These are phyloP conservation scores for Drosophila flavopinicola DNA, from an alignment of 2,888 invertebrate species.

Conservation along the genomic window DNA sequence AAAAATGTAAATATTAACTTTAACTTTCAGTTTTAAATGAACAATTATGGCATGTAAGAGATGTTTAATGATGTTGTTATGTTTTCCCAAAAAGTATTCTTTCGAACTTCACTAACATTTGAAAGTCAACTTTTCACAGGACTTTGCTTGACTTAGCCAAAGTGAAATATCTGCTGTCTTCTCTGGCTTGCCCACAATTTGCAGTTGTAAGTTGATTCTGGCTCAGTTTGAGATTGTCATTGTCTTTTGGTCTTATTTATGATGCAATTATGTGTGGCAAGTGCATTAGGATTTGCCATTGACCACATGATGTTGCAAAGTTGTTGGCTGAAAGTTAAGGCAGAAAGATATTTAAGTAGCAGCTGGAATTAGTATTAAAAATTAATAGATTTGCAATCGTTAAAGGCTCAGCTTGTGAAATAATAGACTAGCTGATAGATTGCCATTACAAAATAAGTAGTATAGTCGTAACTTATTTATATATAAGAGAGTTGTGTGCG, in stretches of 20 bases:
- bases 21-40: background rate
- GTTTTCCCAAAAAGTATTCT: background rate
- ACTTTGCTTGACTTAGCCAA: background rate
- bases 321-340: background rate
- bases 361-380: slow-evolving; percentile 19
- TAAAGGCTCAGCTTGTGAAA: slow-evolving; percentile 6
- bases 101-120: background rate
- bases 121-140: background rate
- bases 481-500: slow-evolving; percentile 11
- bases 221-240: too few species aligned
- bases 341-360: background rate
- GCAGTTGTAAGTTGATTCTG: too few species aligned
- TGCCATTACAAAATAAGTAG: slow-evolving; percentile 35
- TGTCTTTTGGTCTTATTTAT: slow-evolving; percentile 36
- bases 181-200: background rate
- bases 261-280: slow-evolving; percentile 37
- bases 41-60: background rate
- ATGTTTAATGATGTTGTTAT: background rate
- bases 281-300: slow-evolving; percentile 31
- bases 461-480: slow-evolving; percentile 6
- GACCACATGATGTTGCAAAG: slow-evolving; percentile 43
- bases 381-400: slow-evolving; percentile 14
- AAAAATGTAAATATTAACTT: too few species aligned
- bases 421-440: slow-evolving; percentile 22
- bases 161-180: background rate